Evolutionary conservation across 2,113 vertebrate species (phyloP), one percentile per base, ranked within the genome.

Genomic region (Cavia porcellus): DNA sequence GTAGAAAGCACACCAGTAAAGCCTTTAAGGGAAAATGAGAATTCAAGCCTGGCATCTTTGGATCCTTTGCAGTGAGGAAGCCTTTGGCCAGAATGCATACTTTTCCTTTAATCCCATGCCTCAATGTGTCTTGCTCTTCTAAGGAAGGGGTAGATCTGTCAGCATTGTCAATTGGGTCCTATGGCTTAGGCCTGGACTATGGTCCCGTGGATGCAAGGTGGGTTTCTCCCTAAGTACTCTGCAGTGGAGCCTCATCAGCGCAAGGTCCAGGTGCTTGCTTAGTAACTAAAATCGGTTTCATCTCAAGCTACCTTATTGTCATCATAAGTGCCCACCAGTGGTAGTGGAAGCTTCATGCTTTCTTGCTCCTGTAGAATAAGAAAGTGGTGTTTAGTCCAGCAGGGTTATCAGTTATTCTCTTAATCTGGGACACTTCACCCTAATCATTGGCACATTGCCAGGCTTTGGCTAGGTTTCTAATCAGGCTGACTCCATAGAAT

Each of bases 181-280:
- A 11, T 14, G 47, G 28, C 5, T 82, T 12, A 59, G 28, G 1
- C 13, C 38, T n/a, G 22, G 17, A 35, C 1, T 19, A 57, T 19
- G 10, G 35, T 12, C 11, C 15, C 2, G 0, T 7, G 50, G 32
- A 20, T 13, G 3, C 20, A 32, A 38, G 38, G 1, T n/a, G 15
- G 7, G 10, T 35, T 66, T 38, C 14, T 86, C n/a, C 24, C 42
- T 74, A 55, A 38, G 35, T 42, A 9, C 19, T 24, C 24, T 30
- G 8, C 4, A 19, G 9, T 20, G 38, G 13, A 3, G 5, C 4
- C 50, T 95, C 24, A 24, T 68, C 10, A 28, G 20, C 11, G 20
- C 11, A 28, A 8, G 7, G 5, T 24, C 30, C 6, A 12, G 28
- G 72, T 28, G 28, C n/a, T 72, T 77, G 25, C 20, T 28, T 62